phyloP scores from a whole-genome alignment of 2,113 vertebrate species.

The Tauraco erythrolophus region DNA sequence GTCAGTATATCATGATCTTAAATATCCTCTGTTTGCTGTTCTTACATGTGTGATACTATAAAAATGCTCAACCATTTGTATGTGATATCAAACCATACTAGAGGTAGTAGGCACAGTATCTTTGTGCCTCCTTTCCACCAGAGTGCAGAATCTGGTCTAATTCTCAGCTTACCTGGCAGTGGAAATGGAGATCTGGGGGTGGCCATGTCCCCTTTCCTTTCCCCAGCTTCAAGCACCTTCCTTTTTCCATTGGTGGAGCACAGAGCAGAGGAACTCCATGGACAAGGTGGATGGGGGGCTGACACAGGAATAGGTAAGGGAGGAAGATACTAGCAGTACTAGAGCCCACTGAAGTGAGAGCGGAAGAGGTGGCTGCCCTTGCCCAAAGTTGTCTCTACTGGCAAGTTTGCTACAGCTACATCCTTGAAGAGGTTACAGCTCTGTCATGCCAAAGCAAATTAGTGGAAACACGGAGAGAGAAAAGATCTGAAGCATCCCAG shows the following conservation, averaged over 20 bases:
- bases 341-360: neutral
- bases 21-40: neutral
- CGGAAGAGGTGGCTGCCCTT: neutral
- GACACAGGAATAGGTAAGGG: neutral
- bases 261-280: neutral
- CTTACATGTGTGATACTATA: neutral
- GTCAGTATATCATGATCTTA: neutral
- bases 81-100: neutral
- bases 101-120: neutral
- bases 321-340: neutral
- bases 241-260: neutral
- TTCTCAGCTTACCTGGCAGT: neutral
- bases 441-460: neutral
- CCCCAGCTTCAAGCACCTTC: neutral
- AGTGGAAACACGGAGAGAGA: neutral
- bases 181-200: neutral
- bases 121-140: no score
- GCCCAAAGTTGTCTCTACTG: neutral
- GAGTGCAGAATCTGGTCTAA: neutral
- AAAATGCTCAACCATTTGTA: accelerated
- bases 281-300: neutral
- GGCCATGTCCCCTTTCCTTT: neutral
- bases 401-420: no score
- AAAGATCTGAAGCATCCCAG: neutral
- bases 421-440: neutral